Evolutionary conservation across 2,113 vertebrate genomes (phyloP).

Genomic region (Nestor notabilis): DNA sequence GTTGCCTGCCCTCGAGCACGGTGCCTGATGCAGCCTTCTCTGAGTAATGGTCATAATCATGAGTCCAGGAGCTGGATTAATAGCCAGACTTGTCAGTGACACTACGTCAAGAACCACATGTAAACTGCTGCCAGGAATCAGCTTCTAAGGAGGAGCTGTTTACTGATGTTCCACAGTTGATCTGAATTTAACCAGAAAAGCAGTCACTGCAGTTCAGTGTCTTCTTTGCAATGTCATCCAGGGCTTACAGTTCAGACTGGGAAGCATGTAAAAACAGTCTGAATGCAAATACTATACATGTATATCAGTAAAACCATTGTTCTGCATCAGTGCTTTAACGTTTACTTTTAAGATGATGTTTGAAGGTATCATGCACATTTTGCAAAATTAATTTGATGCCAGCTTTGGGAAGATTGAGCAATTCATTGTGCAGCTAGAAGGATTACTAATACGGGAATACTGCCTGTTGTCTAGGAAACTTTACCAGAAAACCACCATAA

Average conservation of each 20-base stretch:
- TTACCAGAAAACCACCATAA: neutral
- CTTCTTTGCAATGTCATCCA: neutral
- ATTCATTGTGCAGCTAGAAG: neutral
- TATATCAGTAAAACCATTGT: neutral
- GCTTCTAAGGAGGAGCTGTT: neutral
- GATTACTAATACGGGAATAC: neutral
- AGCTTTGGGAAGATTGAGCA: neutral
- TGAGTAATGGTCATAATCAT: too few species aligned
- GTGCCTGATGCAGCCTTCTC: neutral
- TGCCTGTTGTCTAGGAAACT: neutral
- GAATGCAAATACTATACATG: neutral
- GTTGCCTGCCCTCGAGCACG: neutral
- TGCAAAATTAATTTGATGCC: neutral
- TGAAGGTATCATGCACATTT: neutral
- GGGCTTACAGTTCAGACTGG: neutral
- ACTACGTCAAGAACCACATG: too few species aligned
- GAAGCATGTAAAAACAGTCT: neutral
- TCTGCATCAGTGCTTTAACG: neutral
- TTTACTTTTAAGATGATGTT: neutral
- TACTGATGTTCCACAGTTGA: neutral
- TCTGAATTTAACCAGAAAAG: neutral
- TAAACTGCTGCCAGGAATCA: neutral
- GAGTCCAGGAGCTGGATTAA: neutral
- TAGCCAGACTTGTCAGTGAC: too few species aligned
- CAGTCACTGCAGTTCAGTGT: neutral